These are phyloP conservation scores for Palaemon carinicauda DNA, from an alignment of 1,140 invertebrate species.

Conservation along the genomic window DNA sequence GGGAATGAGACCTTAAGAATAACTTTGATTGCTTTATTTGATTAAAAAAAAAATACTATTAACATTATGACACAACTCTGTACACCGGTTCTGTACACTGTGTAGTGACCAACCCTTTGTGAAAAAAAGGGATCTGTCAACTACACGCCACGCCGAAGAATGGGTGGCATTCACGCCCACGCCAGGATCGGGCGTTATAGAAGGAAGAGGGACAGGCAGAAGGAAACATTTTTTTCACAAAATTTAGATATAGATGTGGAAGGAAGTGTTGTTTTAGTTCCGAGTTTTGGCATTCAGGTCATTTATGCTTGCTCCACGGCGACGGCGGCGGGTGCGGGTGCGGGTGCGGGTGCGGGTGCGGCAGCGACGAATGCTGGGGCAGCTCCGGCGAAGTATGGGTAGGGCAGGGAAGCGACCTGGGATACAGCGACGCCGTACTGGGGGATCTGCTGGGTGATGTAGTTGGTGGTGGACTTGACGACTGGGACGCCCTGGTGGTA, in stretches of 20 bases:
- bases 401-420: not conserved
- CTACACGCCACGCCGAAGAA: not conserved
- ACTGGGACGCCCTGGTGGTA: slow-evolving; percentile 53
- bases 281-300: not conserved
- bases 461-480: slow-evolving; percentile 51
- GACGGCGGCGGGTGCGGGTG: not conserved
- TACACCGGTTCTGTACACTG: slow-evolving; percentile 42
- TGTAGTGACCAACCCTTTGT: slow-evolving; percentile 35
- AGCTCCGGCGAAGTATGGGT: not conserved
- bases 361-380: not conserved
- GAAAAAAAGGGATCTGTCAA: slow-evolving; percentile 32
- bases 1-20: not conserved
- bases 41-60: not conserved
- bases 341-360: not conserved
- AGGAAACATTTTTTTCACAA: not conserved
- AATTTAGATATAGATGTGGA: not conserved
- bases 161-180: not conserved
- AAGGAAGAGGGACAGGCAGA: not conserved
- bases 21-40: not conserved
- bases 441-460: slow-evolving; percentile 46
- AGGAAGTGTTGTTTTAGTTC: not conserved
- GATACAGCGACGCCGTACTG: slow-evolving; percentile 14
- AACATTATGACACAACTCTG: slow-evolving; percentile 20
- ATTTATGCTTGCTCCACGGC: slow-evolving; percentile 7
- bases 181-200: not conserved